These are phyloP conservation scores for Drosophila navojoa DNA, from an alignment of 1,140 invertebrate species.

Conservation along the genomic window DNA sequence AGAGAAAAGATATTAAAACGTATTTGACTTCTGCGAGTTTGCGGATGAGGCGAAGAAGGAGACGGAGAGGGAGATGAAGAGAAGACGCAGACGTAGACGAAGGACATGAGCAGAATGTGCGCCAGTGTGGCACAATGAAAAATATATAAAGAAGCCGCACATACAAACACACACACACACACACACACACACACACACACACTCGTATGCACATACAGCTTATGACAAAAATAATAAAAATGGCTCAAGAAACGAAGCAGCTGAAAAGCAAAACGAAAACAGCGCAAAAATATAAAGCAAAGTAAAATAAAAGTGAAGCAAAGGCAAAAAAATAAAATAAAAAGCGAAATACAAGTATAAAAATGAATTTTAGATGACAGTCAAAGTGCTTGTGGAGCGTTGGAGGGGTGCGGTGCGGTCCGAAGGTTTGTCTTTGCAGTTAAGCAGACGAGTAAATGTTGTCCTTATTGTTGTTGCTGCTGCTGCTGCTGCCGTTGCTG, in stretches of 20 bases:
- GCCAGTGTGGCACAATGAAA: slow-evolving; percentile 79
- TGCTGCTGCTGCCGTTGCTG: slow-evolving; percentile 40
- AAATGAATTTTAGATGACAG: slow-evolving; percentile 83
- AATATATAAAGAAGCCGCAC: slow-evolving; percentile 77
- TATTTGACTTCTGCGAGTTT: slow-evolving; percentile 81
- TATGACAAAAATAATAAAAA: slow-evolving; percentile 82
- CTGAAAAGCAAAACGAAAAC: slow-evolving; percentile 57
- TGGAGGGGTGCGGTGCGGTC: slow-evolving; percentile 27
- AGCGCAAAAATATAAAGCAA: slow-evolving; percentile 55
- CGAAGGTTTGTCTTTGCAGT: slow-evolving; percentile 77
- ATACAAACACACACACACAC: slow-evolving; percentile 46
- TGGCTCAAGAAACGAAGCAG: slow-evolving; percentile 77
- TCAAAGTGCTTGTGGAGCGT: slow-evolving; percentile 53
- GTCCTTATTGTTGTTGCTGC: slow-evolving; percentile 70
- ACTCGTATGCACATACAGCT: slow-evolving; percentile 45
- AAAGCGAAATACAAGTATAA: slow-evolving; percentile 73
- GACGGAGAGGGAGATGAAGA: background rate
- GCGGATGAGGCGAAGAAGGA: slow-evolving; percentile 40
- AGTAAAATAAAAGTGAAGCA: slow-evolving; percentile 46
- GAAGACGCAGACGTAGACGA: slow-evolving; percentile 3
- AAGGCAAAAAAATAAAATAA: slow-evolving; percentile 27
- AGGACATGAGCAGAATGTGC: slow-evolving; percentile 66
- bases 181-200: slow-evolving; percentile 13
- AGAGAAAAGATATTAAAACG: slow-evolving; percentile 82
- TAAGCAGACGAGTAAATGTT: slow-evolving; percentile 82